phyloP scores from a whole-genome alignment of 2,797 vertebrate species.

The Oceanodroma leucorhoa region DNA sequence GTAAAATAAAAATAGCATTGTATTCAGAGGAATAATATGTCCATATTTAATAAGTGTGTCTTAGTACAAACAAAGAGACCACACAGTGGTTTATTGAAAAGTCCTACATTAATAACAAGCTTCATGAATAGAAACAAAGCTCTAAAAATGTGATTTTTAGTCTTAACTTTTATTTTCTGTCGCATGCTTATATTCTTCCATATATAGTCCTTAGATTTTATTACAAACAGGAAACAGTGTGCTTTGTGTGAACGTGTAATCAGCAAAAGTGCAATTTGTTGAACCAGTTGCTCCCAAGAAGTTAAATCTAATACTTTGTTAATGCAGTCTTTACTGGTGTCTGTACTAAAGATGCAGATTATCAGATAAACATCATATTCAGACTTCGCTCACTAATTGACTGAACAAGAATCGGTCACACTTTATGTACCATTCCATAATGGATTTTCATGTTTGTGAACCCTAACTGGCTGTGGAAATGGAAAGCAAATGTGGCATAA shows the following conservation, averaged over 20 bases:
- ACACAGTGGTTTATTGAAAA: background rate
- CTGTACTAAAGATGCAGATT: slow-evolving; percentile 30
- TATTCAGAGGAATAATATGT: slow-evolving; percentile 67
- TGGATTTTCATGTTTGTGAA: slow-evolving; percentile 93
- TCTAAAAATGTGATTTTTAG: background rate
- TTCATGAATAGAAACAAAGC: slow-evolving; percentile 40
- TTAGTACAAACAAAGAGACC: slow-evolving; percentile 39
- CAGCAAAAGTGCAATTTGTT: background rate
- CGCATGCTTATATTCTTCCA: background rate
- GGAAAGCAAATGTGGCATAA: slow-evolving; percentile 88
- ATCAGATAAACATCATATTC: slow-evolving; percentile 78
- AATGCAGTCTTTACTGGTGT: background rate
- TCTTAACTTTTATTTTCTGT: slow-evolving; percentile 6
- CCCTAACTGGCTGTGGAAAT: slow-evolving; percentile 88
- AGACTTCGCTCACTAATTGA: slow-evolving; percentile 84
- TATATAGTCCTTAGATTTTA: slow-evolving; percentile 22
- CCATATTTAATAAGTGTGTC: slow-evolving; percentile 54
- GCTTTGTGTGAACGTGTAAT: background rate
- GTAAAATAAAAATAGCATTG: slow-evolving; percentile 76
- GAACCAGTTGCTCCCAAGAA: slow-evolving; percentile 9
- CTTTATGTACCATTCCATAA: slow-evolving; percentile 86
- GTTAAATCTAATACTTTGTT: background rate
- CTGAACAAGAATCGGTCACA: slow-evolving; percentile 88
- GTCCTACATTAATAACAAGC: slow-evolving; percentile 4
- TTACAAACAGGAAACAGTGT: background rate